Percentiles rank a stretch among this genome's conserved stretches.
These are phyloP conservation scores for Chrysolina oricalcia DNA, from an alignment of 2,888 invertebrate species.

Conservation along the genomic window DNA sequence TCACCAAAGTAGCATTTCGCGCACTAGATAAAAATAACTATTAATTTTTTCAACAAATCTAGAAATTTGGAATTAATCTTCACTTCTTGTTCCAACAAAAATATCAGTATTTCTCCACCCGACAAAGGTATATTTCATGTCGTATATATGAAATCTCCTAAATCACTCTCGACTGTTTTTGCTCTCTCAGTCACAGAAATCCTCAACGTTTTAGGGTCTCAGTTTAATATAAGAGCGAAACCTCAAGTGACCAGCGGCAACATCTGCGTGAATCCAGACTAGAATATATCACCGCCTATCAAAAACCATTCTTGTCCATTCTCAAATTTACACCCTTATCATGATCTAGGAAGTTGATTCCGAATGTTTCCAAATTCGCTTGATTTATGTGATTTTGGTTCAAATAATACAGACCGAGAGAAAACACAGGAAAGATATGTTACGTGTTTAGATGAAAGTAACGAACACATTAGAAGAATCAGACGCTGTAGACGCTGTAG, in stretches of 20 bases:
- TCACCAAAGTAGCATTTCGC: no score
- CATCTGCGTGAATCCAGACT: constrained; percentile 65
- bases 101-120: constrained; percentile 57
- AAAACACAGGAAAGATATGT: not conserved
- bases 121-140: constrained; percentile 65
- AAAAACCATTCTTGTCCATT: constrained; percentile 68
- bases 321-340: constrained; percentile 65
- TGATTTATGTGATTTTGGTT: constrained; percentile 43
- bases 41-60: not conserved
- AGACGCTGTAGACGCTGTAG: no score
- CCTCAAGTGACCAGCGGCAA: constrained; percentile 66
- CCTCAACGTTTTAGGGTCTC: constrained; percentile 52
- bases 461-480: no score
- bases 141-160: constrained; percentile 56
- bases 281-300: constrained; percentile 69
- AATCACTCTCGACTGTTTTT: constrained; percentile 44
- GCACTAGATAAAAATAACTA: no score
- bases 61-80: not conserved
- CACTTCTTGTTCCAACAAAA: not conserved
- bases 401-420: not conserved
- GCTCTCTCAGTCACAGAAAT: constrained; percentile 5
- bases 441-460: no score
- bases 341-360: constrained; percentile 50
- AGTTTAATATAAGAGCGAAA: constrained; percentile 63
- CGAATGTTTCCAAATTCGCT: constrained; percentile 35